phyloP scores from a whole-genome alignment of 2,113 vertebrate genomes.

The Oryzias javanicus region DNA sequence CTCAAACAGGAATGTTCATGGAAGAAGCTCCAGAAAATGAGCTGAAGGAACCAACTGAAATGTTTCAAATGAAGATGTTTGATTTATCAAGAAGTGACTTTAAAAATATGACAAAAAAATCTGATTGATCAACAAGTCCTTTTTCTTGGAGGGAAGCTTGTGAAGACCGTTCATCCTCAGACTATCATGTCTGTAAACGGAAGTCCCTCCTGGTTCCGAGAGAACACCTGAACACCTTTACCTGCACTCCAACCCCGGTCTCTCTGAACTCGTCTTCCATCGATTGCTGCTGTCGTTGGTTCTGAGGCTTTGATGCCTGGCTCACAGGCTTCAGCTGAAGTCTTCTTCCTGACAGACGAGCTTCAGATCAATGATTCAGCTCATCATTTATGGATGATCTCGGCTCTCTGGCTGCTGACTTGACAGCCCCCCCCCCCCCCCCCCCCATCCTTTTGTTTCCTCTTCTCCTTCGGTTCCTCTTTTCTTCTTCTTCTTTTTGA shows the following conservation, averaged over 20 bases:
- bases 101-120: too few relatives aligned
- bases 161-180: too few relatives aligned
- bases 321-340: constrained; percentile 30
- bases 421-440: constrained; percentile 14
- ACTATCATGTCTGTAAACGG: too few relatives aligned
- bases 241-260: neutral
- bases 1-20: too few relatives aligned
- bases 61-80: too few relatives aligned
- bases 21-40: too few relatives aligned
- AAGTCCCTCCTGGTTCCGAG: too few relatives aligned
- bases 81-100: too few relatives aligned
- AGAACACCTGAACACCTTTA: neutral
- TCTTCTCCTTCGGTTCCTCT: neutral
- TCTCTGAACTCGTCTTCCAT: neutral
- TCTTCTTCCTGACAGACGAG: constrained; percentile 45
- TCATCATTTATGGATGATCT: constrained; percentile 65
- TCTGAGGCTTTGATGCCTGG: constrained; percentile 33
- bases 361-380: constrained; percentile 52
- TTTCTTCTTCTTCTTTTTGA: neutral
- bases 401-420: constrained; percentile 47
- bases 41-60: too few relatives aligned
- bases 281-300: neutral
- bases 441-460: constrained; percentile 1
- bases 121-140: too few relatives aligned
- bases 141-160: too few relatives aligned